Percentiles rank a stretch among this genome's conserved stretches.
Conservation (phyloP, 2,113 vertebrate genomes). For the Rhipidura dahli region DNA sequence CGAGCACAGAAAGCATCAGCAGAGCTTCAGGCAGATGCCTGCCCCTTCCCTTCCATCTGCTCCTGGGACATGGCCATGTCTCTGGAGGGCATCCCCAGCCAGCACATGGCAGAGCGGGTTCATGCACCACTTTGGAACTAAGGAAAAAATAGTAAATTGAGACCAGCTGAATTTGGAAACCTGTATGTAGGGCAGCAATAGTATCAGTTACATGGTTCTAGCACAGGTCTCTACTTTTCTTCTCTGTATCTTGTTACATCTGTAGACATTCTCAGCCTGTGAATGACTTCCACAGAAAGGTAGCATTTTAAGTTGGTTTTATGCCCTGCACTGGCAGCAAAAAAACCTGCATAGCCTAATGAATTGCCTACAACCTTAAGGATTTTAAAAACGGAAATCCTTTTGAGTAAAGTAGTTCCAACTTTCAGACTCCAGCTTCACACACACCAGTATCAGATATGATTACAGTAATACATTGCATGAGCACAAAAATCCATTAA, state of each 20-base stretch:
- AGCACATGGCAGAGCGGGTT: fast-evolving
- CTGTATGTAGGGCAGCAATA: neutral
- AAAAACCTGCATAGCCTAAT: neutral
- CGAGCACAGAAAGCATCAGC: neutral
- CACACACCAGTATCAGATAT: neutral
- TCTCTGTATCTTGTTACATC: neutral
- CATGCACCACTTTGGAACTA: fast-evolving
- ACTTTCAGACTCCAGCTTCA: neutral
- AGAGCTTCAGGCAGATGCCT: neutral
- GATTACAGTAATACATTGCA: neutral
- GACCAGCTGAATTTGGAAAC: neutral
- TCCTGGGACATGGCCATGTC: fast-evolving
- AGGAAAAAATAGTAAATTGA: neutral
- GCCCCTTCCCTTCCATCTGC: neutral
- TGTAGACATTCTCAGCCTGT: neutral
- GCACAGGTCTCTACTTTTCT: neutral
- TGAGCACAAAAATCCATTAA: neutral
- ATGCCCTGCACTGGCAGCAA: neutral
- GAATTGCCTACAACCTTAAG: neutral
- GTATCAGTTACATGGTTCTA: neutral
- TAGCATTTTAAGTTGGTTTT: neutral
- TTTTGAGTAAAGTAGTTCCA: neutral
- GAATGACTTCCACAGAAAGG: neutral
- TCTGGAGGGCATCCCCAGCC: fast-evolving
- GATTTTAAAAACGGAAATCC: neutral